Evolutionary conservation across 2,888 invertebrate genomes (phyloP).

Genomic region (Protula sp.): DNA sequence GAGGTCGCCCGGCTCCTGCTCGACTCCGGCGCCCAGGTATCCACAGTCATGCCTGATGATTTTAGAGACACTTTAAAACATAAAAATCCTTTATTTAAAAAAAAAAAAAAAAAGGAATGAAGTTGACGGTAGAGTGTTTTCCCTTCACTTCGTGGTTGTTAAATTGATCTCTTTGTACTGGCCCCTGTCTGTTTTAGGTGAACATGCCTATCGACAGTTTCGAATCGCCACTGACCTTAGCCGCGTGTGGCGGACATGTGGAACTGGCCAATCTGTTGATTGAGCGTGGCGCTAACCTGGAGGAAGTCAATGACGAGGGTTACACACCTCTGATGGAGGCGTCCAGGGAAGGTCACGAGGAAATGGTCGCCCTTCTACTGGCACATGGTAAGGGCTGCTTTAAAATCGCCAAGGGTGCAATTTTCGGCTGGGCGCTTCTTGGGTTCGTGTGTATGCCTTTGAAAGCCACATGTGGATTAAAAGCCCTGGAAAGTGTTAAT

Average conservation of each 20-base stretch:
- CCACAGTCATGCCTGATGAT: too few relatives aligned
- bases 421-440: not conserved
- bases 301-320: constrained; percentile 98
- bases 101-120: too few relatives aligned
- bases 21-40: constrained; percentile 91
- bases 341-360: constrained; percentile 95
- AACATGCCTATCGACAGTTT: constrained; percentile 99
- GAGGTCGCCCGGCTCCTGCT: constrained; percentile 90
- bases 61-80: not conserved
- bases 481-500: too few relatives aligned
- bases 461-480: too few relatives aligned
- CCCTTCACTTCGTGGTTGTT: too few relatives aligned
- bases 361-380: constrained; percentile 90
- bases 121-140: too few relatives aligned
- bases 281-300: constrained; percentile 95
- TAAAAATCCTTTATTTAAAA: not conserved
- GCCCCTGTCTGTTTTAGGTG: constrained; percentile 56
- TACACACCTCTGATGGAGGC: constrained; percentile 99
- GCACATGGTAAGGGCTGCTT: constrained; percentile 66
- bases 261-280: constrained; percentile 92
- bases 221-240: constrained; percentile 95
- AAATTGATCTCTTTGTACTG: too few relatives aligned
- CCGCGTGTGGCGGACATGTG: constrained; percentile 97
- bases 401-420: too few relatives aligned
- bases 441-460: too few relatives aligned